A percentile compares a stretch with the other conserved stretches of the same genome.
Conservation (phyloP, 2,797 vertebrate species). For the Sebastes diploproa region DNA sequence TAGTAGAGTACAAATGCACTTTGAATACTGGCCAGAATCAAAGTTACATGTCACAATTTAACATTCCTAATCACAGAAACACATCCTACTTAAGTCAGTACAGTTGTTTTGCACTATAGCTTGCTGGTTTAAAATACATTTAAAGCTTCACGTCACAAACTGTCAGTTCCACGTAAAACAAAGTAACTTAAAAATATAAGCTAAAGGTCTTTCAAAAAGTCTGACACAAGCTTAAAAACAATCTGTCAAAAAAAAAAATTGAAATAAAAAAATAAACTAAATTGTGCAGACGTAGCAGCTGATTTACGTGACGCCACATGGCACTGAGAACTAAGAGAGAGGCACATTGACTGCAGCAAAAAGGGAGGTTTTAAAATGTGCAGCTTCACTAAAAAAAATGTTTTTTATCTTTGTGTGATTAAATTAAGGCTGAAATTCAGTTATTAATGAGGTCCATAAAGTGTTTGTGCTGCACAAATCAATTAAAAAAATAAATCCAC, state of each 20-base stretch:
- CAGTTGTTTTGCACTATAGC: background rate
- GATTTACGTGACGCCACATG: background rate
- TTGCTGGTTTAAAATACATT: slow-evolving; percentile 35
- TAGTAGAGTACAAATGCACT: slow-evolving; percentile 14
- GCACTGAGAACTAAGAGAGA: slow-evolving; percentile 11
- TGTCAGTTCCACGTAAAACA: background rate
- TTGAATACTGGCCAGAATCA: slow-evolving; percentile 12
- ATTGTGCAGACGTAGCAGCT: background rate
- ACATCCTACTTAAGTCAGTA: background rate
- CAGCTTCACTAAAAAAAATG: background rate
- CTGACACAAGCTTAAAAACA: background rate
- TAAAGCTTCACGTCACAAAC: slow-evolving; percentile 16
- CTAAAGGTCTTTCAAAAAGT: background rate
- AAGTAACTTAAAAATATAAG: slow-evolving; percentile 19
- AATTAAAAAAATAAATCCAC: background rate
- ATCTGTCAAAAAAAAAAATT: background rate
- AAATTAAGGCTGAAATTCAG: slow-evolving; percentile 41
- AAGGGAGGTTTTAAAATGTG: background rate
- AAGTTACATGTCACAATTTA: slow-evolving; percentile 7
- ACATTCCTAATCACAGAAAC: background rate
- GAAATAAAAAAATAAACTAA: background rate
- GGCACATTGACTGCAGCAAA: background rate
- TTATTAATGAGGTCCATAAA: slow-evolving; percentile 13
- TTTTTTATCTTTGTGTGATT: background rate
- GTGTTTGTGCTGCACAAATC: slow-evolving; percentile 14